Base-by-base conservation (phyloP, 2,113 vertebrate genomes). In the Cacatua alba region DNA sequence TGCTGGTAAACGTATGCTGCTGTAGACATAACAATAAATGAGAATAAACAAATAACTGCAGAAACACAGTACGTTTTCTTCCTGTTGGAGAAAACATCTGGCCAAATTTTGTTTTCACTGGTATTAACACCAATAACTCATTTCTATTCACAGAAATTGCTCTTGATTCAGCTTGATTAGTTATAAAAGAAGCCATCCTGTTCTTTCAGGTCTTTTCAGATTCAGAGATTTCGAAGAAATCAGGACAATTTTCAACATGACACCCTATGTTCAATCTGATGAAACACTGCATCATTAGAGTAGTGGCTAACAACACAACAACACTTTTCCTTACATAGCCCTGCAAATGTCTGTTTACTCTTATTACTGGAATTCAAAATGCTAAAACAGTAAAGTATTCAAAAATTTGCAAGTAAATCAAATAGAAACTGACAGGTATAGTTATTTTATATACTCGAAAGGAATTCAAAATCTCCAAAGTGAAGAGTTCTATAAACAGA, bases 381-480 rank as follows among this genome's bases (percentile, higher is more conserved):
- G 2, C 85, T 71, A 57, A 85, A 86, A 89, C 82, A 35, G 5
- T 84, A 79, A 88, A 63, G 1, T 18, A 51, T 70, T 18, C 23
- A 59, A 86, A 85, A 72, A 72, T 88, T 88, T 94, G 11, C 59
- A 92, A 57, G 26, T 24, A 91, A 91, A 81, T 96, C 11, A 74
- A 82, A 70, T 29, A 80, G 68, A 95, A 97, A 74, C 17, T 86
- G 86, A 63, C 41, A 94, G 46, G 35, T 84, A 33, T 90, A 79
- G 95, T 95, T 94, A 90, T 92, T 97, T 96, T 28, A 85, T 93
- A 41, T 83, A 72, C n/a, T 77, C 82, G 77, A 91, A 94, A 77
- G 71, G 67, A 94, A 82, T 86, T 95, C 2, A 90, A 94, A 92
- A 78, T 91, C 64, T 94, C 35, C 31, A 24, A 80, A 86, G 48